Percentiles rank a stretch among this genome's conserved stretches.
Conservation (phyloP, 2,797 vertebrate genomes). For the Enoplosus armatus region DNA sequence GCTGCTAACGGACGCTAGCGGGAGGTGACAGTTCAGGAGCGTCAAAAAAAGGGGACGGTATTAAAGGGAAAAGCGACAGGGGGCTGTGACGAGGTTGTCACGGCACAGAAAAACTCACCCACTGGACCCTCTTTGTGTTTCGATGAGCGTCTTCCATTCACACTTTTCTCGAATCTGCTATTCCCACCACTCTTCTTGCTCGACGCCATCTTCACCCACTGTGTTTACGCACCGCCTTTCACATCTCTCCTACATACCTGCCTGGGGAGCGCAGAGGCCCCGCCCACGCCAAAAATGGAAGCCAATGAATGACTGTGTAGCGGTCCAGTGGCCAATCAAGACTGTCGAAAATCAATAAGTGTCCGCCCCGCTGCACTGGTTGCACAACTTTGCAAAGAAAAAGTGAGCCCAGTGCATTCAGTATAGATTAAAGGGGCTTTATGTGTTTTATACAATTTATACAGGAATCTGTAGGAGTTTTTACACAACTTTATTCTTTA, state of each 20-base stretch:
- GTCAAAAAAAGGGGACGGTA: neutral
- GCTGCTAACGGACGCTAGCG: slow-evolving; percentile 58
- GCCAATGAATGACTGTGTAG: slow-evolving; percentile 57
- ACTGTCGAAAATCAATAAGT: neutral
- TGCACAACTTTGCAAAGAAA: neutral
- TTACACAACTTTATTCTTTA: slow-evolving; percentile 38
- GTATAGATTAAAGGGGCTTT: neutral
- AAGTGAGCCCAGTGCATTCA: neutral
- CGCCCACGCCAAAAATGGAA: slow-evolving; percentile 49
- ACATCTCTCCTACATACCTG: slow-evolving; percentile 66
- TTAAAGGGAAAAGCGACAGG: neutral
- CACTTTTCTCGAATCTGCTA: slow-evolving; percentile 75
- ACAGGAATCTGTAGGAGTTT: neutral
- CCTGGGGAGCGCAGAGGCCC: slow-evolving; percentile 26
- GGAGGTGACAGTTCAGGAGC: slow-evolving; percentile 1
- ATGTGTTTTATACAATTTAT: neutral
- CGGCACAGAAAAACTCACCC: slow-evolving; percentile 66
- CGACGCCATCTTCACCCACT: slow-evolving; percentile 86
- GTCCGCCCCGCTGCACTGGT: slow-evolving; percentile 9
- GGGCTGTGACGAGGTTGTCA: neutral
- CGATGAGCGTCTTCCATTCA: slow-evolving; percentile 83
- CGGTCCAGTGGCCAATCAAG: slow-evolving; percentile 67
- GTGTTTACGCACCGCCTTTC: slow-evolving; percentile 70
- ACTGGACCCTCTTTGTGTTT: slow-evolving; percentile 82
- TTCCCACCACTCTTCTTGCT: slow-evolving; percentile 75